Conservation (phyloP, 2,888 invertebrate species). For the Horisme vitalbata region DNA sequence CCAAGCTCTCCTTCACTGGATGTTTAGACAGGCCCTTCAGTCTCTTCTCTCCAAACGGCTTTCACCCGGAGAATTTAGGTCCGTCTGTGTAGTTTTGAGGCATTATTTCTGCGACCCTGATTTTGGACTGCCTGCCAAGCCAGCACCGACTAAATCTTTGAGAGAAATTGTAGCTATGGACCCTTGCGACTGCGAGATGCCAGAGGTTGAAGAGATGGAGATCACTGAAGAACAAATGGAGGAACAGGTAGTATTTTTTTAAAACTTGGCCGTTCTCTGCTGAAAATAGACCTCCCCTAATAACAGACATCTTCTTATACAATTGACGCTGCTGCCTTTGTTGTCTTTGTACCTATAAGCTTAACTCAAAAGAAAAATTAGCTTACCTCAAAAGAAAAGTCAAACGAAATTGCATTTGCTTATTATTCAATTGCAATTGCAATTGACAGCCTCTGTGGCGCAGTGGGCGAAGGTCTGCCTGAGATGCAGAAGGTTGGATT, state of each 20-base stretch:
- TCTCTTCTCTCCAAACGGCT: slow-evolving; percentile 52
- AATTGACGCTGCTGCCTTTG: too few species aligned
- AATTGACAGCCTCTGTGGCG: too few species aligned
- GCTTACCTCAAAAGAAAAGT: too few species aligned
- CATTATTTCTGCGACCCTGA: slow-evolving; percentile 64
- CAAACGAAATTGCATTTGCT: too few species aligned
- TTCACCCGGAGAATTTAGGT: slow-evolving; percentile 38
- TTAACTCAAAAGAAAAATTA: too few species aligned
- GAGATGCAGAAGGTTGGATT: too few species aligned
- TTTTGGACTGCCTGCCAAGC: slow-evolving; percentile 62
- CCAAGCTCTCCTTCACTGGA: slow-evolving; percentile 61
- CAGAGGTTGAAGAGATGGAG: slow-evolving; percentile 54
- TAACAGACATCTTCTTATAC: too few species aligned
- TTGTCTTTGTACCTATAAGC: too few species aligned
- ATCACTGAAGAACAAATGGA: slow-evolving; percentile 41
- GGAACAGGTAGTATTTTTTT: slow-evolving; percentile 52
- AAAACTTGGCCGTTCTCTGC: too few species aligned
- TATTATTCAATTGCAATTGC: too few species aligned
- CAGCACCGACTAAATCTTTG: slow-evolving; percentile 42
- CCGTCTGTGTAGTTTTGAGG: slow-evolving; percentile 51
- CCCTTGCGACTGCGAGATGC: slow-evolving; percentile 62
- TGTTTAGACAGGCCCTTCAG: slow-evolving; percentile 70
- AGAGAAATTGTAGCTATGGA: slow-evolving; percentile 49
- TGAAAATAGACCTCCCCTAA: too few species aligned
- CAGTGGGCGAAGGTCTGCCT: too few species aligned